A percentile compares a stretch with the other conserved stretches of the same genome.
Evolutionary conservation across 1,140 invertebrate genomes (phyloP).

Genomic region (Oncopeltus fasciatus): DNA sequence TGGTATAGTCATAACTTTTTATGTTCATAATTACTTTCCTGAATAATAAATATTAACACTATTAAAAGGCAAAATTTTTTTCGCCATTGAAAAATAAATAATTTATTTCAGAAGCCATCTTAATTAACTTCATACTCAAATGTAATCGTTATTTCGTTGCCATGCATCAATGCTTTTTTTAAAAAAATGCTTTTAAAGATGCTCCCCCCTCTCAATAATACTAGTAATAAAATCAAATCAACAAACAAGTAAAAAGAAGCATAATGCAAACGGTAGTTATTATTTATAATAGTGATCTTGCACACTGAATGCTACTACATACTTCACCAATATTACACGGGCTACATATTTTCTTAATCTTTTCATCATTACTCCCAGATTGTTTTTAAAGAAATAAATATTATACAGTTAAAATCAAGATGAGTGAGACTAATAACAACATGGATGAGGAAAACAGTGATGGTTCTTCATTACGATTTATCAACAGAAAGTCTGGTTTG

Average conservation of each 20-base stretch:
- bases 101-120: constrained; percentile 23
- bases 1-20: constrained; percentile 16
- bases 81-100: constrained; percentile 22
- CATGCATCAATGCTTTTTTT: neutral
- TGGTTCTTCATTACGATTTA: neutral
- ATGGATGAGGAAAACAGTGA: neutral
- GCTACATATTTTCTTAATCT: no score
- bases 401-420: constrained; percentile 18
- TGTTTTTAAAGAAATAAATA: constrained; percentile 15
- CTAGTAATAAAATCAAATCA: neutral
- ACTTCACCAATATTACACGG: no score
- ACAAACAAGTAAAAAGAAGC: no score
- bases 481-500: neutral
- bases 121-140: constrained; percentile 16
- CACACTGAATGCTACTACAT: no score
- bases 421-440: no score
- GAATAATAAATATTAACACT: constrained; percentile 16
- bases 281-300: no score
- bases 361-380: no score
- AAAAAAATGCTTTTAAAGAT: neutral
- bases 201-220: neutral
- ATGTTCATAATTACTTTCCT: constrained; percentile 22
- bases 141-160: neutral
- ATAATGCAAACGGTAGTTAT: no score
- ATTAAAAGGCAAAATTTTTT: constrained; percentile 20